Evolutionary conservation across 2,888 invertebrate genomes (phyloP), one percentile per base, ranked within the genome.

Genomic region (Chloromyia formosa): DNA sequence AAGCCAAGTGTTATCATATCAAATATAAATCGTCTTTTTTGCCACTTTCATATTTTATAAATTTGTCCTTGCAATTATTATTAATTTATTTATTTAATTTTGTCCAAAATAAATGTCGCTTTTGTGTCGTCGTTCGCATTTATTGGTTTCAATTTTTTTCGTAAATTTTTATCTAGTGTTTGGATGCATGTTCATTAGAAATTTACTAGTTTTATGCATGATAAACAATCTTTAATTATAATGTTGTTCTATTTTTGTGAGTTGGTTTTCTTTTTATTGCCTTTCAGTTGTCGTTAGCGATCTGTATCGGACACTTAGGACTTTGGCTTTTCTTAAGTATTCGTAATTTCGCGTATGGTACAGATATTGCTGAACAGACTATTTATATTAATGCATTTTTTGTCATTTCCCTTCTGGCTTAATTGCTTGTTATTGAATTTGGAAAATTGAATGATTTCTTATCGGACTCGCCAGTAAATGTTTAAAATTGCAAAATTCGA

Each of bases 1-100:
- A 74, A 75, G 73, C 73, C 61, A 61, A 68, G 60, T 75, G 40
- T 69, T 35, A 56, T 58, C 27, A 35, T 54, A 54, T 69, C 54
- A 54, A 69, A 56, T 71, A 71, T 56, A 42, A 71, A 71, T 58
- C 35, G 53, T 54, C 22, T 49, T 66, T n/a, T 64, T 49, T 56
- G 12, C 49, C 49, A 49, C 49, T 49, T 49, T 35, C 7, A 7
- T 35, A 4, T 35, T 27, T 69, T 69, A 56, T 40, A 71, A 71
- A 71, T 71, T 56, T 69, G 27, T 69, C n/a, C 2, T 69, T 27
- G 54, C 54, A 56, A 40, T 69, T 54, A 18, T 16, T n/a, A 18
- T 1, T 40, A 40, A 22, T 16, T 56, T 18, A 22, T 16, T 56
- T 18, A 45, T 66, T 20, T 66, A 64, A 10, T 42, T 35, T 35